These are phyloP conservation scores for Limnothrissa miodon DNA, from an alignment of 2,113 vertebrate species.

Conservation along the genomic window DNA sequence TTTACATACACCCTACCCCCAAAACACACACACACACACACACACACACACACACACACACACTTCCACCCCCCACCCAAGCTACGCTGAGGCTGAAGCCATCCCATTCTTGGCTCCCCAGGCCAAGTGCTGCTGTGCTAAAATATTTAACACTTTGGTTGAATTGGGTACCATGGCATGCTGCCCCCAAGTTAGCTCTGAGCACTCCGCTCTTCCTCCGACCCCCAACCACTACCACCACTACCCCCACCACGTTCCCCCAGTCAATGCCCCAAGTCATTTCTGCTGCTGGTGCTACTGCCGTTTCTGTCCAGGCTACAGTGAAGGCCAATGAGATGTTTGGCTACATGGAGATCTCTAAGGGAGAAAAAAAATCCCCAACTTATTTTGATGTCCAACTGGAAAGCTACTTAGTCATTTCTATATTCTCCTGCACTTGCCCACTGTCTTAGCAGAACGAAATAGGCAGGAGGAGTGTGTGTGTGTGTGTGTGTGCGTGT, in stretches of 20 bases:
- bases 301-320: background rate
- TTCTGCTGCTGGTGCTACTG: background rate
- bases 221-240: background rate
- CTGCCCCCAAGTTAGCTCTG: constrained; percentile 20
- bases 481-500: no score
- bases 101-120: constrained; percentile 1
- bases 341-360: background rate
- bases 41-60: constrained; percentile 18
- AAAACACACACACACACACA: background rate
- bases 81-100: background rate
- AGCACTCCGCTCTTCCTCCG: background rate
- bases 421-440: background rate
- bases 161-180: constrained; percentile 9
- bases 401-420: background rate
- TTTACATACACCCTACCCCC: constrained; percentile 35
- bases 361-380: background rate
- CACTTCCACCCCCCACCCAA: background rate
- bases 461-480: background rate
- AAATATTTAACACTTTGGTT: constrained; percentile 45
- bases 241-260: background rate
- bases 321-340: background rate
- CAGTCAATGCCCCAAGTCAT: background rate
- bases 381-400: background rate
- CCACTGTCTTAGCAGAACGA: background rate
- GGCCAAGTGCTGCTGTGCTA: constrained; percentile 36